phyloP scores from a whole-genome alignment of 1,140 invertebrate genomes.

The Hycleus cichorii region DNA sequence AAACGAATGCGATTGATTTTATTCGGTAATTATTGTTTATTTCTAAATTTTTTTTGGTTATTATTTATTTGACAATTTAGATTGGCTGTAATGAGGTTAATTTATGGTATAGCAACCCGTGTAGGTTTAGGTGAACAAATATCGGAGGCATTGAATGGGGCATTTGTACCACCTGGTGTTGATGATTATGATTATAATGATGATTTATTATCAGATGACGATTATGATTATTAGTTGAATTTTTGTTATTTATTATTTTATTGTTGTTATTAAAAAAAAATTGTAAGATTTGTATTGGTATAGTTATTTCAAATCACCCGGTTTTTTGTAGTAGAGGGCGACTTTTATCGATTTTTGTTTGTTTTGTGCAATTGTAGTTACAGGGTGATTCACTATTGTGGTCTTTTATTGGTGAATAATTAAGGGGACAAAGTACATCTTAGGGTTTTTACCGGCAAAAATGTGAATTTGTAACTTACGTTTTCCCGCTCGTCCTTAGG shows the following conservation, averaged over 20 bases:
- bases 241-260: not conserved
- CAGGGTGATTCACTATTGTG: no score
- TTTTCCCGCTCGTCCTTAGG: no score
- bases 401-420: no score
- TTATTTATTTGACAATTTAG: conserved; percentile 18
- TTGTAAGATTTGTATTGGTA: no score
- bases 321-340: no score
- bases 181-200: conserved; percentile 41
- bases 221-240: conserved; percentile 31
- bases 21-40: conserved; percentile 28
- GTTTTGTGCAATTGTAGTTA: no score
- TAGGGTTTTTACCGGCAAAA: no score
- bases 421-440: no score
- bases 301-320: no score
- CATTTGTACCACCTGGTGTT: conserved; percentile 43
- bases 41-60: conserved; percentile 2
- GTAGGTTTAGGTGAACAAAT: conserved; percentile 41
- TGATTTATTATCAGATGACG: conserved; percentile 25
- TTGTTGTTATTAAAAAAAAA: no score
- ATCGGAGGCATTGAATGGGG: conserved; percentile 40
- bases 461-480: no score
- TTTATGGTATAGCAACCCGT: conserved; percentile 41
- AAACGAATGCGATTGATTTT: conserved; percentile 49
- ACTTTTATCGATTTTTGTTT: no score
- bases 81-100: conserved; percentile 39